phyloP scores from a whole-genome alignment of 2,113 vertebrate species.

The Semnornis frantzii region DNA sequence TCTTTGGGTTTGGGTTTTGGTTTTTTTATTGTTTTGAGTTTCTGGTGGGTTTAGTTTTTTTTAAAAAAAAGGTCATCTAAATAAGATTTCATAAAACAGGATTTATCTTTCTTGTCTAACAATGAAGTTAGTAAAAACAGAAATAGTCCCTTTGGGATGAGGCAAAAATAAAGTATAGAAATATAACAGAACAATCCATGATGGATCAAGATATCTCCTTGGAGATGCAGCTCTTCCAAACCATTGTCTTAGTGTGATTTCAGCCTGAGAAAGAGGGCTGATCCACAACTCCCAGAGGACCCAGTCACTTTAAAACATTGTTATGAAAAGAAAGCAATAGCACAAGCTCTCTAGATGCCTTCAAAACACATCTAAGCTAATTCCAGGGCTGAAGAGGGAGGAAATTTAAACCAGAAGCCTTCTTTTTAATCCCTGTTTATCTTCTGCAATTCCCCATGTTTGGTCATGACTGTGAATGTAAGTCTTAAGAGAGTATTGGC shows the following conservation, averaged over 20 bases:
- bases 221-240: not conserved
- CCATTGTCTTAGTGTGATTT: not conserved
- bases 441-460: not conserved
- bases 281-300: not conserved
- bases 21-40: too few species aligned
- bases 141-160: not conserved
- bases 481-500: not conserved
- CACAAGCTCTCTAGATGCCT: not conserved
- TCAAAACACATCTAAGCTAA: not conserved
- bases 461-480: not conserved
- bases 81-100: not conserved
- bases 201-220: not conserved
- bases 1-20: too few species aligned
- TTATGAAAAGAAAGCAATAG: not conserved
- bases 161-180: not conserved
- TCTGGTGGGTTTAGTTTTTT: not conserved
- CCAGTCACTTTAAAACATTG: not conserved
- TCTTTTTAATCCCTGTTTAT: not conserved
- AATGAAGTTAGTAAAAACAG: not conserved
- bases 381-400: not conserved
- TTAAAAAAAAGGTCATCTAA: not conserved
- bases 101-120: not conserved
- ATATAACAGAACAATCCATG: not conserved
- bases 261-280: not conserved
- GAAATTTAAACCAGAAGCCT: not conserved